Base-by-base conservation (phyloP, 2,888 invertebrate species). In the Galeruca laticollis region DNA sequence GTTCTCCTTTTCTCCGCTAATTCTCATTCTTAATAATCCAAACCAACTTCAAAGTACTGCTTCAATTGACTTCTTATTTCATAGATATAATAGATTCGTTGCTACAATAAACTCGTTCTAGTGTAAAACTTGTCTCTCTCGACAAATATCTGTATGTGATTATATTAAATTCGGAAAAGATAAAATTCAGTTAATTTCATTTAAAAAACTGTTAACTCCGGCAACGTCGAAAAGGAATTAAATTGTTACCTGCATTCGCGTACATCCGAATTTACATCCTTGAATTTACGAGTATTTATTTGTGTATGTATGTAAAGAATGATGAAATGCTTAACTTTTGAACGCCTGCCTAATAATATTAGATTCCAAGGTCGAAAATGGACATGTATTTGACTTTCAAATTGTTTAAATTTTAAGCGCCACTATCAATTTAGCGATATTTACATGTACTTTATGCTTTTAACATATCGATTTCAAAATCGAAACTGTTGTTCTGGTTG, bases 311-410 rank as follows among this genome's bases (percentile, higher is more conserved):
- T 31, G 31, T n/a, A 31, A 52, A 37, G 62, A 62, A 62, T 62
- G 62, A 62, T 62, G 52, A 35, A 62, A 62, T 52, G 52, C n/a
- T 62, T n/a, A 52, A 49, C 37, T 62, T 62, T 62, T 20, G 52
- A 37, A 52, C 13, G 37, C 62, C 49, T 21, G 10, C 18, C 20
- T 21, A 9, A 37, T 52, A 51, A 62, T 37, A 47, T 26, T 54
- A 54, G 31, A n/a, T 31, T n/a, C 31, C 54, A 54, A 54, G 54
- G 54, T 31, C 54, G 54, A 54, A 54, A 31, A 31, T 54, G 6
- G 26, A n/a, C 54, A 54, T 31, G 31, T 18, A 26, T 52, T 54
- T n/a, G 54, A 54, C 54, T 54, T 54, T 54, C 31, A 21, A 52
- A n/a, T 11, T 47, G 47, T 47, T 47, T 47, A 18, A 47, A 47